These are phyloP conservation scores for Tachyglossus aculeatus DNA, from an alignment of 2,797 vertebrate species.

Conservation along the genomic window DNA sequence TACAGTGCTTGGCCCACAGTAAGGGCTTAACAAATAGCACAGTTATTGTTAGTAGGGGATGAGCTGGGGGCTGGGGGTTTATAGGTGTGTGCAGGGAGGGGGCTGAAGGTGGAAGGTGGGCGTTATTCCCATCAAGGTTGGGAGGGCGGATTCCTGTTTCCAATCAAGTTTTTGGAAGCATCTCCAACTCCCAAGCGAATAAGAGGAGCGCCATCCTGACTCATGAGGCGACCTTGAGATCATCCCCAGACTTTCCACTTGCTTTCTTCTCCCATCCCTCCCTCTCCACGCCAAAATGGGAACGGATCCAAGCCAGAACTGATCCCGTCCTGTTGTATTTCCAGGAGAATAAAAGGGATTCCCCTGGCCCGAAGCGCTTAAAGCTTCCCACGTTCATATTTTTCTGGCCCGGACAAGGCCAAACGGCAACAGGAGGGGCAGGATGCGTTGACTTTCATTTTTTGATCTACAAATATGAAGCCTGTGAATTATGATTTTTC, in stretches of 20 bases:
- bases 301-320: neutral
- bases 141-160: too few species aligned
- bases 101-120: too few species aligned
- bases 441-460: conserved; percentile 50
- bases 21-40: too few species aligned
- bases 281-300: conserved; percentile 32
- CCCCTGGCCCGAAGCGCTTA: conserved; percentile 41
- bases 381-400: conserved; percentile 38
- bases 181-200: conserved; percentile 14
- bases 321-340: conserved; percentile 32
- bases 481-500: conserved; percentile 32
- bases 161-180: conserved; percentile 41
- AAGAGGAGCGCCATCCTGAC: conserved; percentile 23
- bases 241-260: conserved; percentile 29
- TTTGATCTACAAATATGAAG: conserved; percentile 33
- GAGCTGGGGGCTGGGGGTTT: too few species aligned
- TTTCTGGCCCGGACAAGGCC: conserved; percentile 44
- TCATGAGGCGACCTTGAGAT: conserved; percentile 48
- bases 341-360: conserved; percentile 62
- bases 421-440: conserved; percentile 54
- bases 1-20: too few species aligned
- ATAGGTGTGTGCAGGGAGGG: too few species aligned
- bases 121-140: too few species aligned
- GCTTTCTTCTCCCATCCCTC: conserved; percentile 11
- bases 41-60: too few species aligned